These are phyloP conservation scores for Acrocephalus arundinaceus DNA, from an alignment of 2,113 vertebrate genomes.

Conservation along the genomic window DNA sequence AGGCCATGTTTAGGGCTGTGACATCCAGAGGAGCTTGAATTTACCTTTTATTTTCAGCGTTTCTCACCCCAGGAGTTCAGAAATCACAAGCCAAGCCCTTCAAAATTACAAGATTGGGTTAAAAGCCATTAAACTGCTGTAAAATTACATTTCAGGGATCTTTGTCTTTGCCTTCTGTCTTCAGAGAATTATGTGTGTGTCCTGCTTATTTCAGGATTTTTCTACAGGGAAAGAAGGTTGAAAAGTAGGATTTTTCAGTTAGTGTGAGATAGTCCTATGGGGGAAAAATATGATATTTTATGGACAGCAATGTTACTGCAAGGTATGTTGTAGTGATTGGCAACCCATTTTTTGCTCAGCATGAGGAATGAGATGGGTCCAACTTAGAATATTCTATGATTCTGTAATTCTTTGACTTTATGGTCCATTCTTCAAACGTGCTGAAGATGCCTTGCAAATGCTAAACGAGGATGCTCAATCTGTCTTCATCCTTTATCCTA, in stretches of 20 bases:
- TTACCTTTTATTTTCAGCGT: neutral
- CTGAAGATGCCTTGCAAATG: neutral
- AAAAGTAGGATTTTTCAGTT: neutral
- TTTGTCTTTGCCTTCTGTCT: constrained; percentile 7
- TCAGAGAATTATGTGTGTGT: neutral
- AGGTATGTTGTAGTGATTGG: neutral
- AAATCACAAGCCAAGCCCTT: constrained; percentile 4
- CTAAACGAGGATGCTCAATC: neutral
- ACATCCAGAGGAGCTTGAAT: neutral
- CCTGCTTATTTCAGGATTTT: neutral
- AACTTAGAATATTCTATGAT: neutral
- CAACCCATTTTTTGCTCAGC: neutral
- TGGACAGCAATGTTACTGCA: neutral
- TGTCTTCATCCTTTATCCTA: neutral
- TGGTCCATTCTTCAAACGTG: neutral
- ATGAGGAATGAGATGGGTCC: neutral
- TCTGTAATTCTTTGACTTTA: neutral
- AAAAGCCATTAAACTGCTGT: constrained; percentile 39
- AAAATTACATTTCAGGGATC: constrained; percentile 44
- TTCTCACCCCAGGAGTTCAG: neutral
- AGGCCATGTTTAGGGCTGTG: neutral
- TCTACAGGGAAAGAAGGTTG: neutral
- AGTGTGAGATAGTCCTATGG: neutral
- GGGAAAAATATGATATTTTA: neutral
- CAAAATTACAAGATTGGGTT: constrained; percentile 34